phyloP scores from a whole-genome alignment of 2,888 invertebrate species.

The Resseliella maxima region DNA sequence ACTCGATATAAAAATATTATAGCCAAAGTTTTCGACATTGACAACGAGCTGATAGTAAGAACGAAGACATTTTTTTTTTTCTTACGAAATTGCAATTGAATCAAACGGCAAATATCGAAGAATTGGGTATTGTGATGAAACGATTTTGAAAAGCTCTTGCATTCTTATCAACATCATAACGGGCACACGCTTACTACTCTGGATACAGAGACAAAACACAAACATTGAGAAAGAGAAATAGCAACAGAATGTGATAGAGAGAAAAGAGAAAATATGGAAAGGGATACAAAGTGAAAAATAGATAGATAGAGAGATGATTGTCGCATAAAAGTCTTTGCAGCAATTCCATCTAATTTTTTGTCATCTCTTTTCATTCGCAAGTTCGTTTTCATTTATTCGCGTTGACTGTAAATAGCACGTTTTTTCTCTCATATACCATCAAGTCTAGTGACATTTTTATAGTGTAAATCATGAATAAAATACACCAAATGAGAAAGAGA shows the following conservation, averaged over 20 bases:
- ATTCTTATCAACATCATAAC: neutral
- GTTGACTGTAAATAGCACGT: neutral
- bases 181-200: no score
- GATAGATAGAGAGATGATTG: no score
- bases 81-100: neutral
- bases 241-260: no score
- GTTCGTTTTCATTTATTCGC: conserved; percentile 1
- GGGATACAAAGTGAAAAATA: no score
- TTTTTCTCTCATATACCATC: neutral
- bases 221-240: no score
- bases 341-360: neutral
- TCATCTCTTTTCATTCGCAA: neutral
- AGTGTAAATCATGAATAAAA: conserved; percentile 8
- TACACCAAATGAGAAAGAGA: neutral
- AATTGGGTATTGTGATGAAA: neutral
- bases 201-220: no score
- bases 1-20: no score
- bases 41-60: no score
- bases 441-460: conserved; percentile 27
- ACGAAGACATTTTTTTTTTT: no score
- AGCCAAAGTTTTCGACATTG: no score
- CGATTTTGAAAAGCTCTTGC: neutral
- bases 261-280: no score
- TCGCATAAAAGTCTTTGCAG: neutral
- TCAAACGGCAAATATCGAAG: neutral